Evolutionary conservation across 2,797 vertebrate species (phyloP).

Genomic region (Eurystomus glaucurus): DNA sequence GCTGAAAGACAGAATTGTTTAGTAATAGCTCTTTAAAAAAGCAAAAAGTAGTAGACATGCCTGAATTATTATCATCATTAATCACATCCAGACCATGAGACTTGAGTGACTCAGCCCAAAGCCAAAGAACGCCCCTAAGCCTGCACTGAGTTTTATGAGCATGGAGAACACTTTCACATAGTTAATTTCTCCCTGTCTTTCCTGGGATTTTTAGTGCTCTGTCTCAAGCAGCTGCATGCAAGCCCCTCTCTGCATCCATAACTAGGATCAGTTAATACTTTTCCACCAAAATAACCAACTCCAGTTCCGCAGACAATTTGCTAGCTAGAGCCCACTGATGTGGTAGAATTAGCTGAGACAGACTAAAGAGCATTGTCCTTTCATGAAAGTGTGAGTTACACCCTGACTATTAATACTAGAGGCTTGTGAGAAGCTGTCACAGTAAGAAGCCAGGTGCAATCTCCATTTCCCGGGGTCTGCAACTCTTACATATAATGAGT

Average conservation of each 20-base stretch:
- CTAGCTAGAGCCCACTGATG: background rate
- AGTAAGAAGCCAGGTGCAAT: slow-evolving; percentile 27
- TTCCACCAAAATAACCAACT: background rate
- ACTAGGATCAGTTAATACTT: background rate
- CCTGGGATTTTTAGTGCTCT: background rate
- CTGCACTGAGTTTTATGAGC: slow-evolving; percentile 29
- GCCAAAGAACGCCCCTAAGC: slow-evolving; percentile 52
- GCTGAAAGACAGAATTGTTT: slow-evolving; percentile 74
- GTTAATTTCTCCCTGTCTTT: slow-evolving; percentile 7
- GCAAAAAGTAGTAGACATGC: slow-evolving; percentile 29
- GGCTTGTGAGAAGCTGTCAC: slow-evolving; percentile 47
- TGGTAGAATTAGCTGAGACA: background rate
- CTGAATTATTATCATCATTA: slow-evolving; percentile 52
- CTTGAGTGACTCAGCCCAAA: slow-evolving; percentile 70
- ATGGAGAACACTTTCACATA: slow-evolving; percentile 26
- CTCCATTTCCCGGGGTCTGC: slow-evolving; percentile 48
- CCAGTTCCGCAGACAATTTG: background rate
- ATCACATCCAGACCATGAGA: slow-evolving; percentile 52
- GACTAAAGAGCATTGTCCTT: background rate
- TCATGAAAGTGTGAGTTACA: slow-evolving; percentile 21
- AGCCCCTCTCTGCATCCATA: background rate
- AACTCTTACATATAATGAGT: slow-evolving; percentile 25
- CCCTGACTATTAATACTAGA: slow-evolving; percentile 9
- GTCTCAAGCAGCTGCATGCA: background rate
- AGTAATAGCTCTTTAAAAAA: slow-evolving; percentile 27